Evolutionary conservation across 1,140 invertebrate genomes (phyloP).

Genomic region (Tetraneura akinire): DNA sequence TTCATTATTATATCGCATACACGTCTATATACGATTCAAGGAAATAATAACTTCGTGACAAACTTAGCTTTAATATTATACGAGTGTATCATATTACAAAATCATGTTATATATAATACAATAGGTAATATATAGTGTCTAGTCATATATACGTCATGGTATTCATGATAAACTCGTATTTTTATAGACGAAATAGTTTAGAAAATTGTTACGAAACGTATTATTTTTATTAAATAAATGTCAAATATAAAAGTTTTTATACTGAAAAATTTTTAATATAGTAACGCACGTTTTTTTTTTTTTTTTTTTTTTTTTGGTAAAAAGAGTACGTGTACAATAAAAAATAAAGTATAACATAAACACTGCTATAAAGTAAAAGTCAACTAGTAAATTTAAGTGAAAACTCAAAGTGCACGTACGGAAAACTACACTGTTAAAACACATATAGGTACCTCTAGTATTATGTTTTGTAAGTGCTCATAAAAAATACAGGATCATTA

Average conservation of each 20-base stretch:
- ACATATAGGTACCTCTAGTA: background rate
- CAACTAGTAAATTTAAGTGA: background rate
- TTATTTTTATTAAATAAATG: background rate
- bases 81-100: too few species aligned
- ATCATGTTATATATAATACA: too few species aligned
- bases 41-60: background rate
- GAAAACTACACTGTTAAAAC: background rate
- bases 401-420: background rate
- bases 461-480: background rate
- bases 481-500: constrained; percentile 5
- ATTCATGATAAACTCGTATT: background rate
- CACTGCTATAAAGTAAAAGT: background rate
- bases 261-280: background rate
- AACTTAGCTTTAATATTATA: constrained; percentile 5
- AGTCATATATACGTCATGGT: background rate
- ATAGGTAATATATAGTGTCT: too few species aligned
- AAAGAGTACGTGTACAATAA: background rate
- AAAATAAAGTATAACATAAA: background rate
- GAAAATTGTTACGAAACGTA: background rate
- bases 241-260: constrained; percentile 3
- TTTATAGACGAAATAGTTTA: constrained; percentile 15
- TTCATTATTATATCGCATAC: too few species aligned
- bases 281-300: too few species aligned
- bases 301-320: background rate
- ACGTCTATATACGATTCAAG: background rate